Evolutionary conservation across 1,140 invertebrate species (phyloP).

Genomic region (Periplaneta americana): DNA sequence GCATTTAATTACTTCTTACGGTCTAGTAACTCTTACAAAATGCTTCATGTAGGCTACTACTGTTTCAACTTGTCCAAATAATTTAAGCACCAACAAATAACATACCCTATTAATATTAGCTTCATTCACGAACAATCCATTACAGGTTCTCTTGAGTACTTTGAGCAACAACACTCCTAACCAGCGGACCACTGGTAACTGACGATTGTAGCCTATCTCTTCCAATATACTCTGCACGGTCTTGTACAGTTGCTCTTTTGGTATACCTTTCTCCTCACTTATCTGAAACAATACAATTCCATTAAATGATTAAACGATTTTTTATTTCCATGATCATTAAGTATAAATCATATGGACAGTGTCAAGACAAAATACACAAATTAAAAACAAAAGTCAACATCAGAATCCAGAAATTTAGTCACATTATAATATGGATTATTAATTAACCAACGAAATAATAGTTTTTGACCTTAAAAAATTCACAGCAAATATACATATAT

Average conservation of each 20-base stretch:
- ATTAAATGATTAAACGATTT: background rate
- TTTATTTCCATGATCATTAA: background rate
- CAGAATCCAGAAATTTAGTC: too few relatives aligned
- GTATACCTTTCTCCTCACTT: background rate
- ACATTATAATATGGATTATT: too few relatives aligned
- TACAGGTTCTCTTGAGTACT: background rate
- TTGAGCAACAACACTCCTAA: conserved; percentile 1
- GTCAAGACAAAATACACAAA: too few relatives aligned
- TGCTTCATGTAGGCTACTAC: too few relatives aligned
- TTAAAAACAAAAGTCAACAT: too few relatives aligned
- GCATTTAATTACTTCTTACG: too few relatives aligned
- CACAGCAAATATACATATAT: too few relatives aligned
- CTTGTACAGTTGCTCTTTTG: background rate
- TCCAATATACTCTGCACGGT: conserved; percentile 1
- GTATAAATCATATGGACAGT: background rate
- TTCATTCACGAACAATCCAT: conserved; percentile 2
- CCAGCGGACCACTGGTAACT: conserved; percentile 1
- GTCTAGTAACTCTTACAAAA: too few relatives aligned
- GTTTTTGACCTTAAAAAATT: too few relatives aligned
- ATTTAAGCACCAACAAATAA: background rate
- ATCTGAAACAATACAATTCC: background rate
- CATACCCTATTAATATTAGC: conserved; percentile 3
- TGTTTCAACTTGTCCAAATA: too few relatives aligned
- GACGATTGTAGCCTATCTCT: conserved; percentile 3
- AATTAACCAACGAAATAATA: too few relatives aligned